Conservation (phyloP, 2,797 vertebrate genomes). For the Chiloscyllium punctatum region DNA sequence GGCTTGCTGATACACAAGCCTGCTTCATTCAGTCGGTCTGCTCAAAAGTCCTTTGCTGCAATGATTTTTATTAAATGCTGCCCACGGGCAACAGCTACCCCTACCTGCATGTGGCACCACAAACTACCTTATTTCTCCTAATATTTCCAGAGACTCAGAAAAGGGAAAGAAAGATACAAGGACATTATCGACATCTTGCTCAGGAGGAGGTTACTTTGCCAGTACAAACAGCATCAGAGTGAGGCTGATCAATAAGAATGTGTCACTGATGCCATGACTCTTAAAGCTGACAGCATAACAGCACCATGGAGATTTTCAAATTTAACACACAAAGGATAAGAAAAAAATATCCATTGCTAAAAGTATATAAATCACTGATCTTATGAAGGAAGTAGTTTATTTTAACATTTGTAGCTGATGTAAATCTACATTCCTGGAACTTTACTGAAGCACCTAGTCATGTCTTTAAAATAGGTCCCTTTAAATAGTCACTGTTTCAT, state of each 20-base stretch:
- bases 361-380: conserved; percentile 6
- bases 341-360: background rate
- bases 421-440: background rate
- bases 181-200: conserved; percentile 40
- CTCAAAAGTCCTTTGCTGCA: conserved; percentile 41
- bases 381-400: background rate
- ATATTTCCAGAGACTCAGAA: conserved; percentile 48
- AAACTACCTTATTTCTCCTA: conserved; percentile 47
- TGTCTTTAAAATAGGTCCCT: background rate
- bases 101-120: conserved; percentile 46
- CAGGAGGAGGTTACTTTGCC: conserved; percentile 42
- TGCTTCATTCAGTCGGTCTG: conserved; percentile 54
- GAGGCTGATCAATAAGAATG: conserved; percentile 40
- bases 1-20: conserved; percentile 45
- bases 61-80: conserved; percentile 38
- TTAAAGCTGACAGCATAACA: conserved; percentile 2
- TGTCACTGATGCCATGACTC: background rate
- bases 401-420: no score
- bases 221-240: conserved; percentile 39
- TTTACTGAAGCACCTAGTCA: background rate
- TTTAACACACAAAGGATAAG: background rate
- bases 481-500: conserved; percentile 13
- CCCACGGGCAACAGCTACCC: conserved; percentile 46
- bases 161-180: background rate
- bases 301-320: background rate